Evolutionary conservation across 2,113 vertebrate species (phyloP).

Genomic region (Rhabdornis inornatus): DNA sequence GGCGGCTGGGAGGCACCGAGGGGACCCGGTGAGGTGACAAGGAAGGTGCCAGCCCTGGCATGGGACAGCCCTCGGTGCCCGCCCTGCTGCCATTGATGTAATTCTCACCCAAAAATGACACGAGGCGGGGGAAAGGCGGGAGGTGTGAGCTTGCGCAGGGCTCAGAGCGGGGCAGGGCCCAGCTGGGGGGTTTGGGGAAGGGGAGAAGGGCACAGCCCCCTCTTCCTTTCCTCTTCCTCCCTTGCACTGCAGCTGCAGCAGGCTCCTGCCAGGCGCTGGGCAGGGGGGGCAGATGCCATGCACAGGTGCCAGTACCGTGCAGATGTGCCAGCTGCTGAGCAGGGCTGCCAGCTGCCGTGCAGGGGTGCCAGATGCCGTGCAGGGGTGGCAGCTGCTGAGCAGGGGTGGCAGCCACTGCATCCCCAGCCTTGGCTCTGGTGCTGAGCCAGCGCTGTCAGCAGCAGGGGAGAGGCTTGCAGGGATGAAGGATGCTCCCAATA

Average conservation of each 20-base stretch:
- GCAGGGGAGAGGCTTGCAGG: accelerated
- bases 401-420: not conserved
- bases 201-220: not conserved
- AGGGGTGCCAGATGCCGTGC: not conserved
- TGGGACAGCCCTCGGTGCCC: accelerated
- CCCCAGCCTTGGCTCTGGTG: not conserved
- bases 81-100: accelerated
- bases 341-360: not conserved
- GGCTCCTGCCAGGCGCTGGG: not conserved
- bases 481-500: not conserved
- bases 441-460: accelerated
- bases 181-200: accelerated
- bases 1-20: not conserved
- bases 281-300: not conserved
- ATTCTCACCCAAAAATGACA: not conserved
- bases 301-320: not conserved
- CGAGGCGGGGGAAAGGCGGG: accelerated
- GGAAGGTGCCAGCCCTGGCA: not conserved
- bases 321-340: not conserved
- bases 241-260: accelerated
- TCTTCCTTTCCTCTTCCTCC: not conserved
- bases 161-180: accelerated
- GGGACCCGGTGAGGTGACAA: accelerated
- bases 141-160: accelerated
- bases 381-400: not conserved